Base-by-base conservation (phyloP, 1,140 invertebrate genomes). In the Cotesia chilonis region DNA sequence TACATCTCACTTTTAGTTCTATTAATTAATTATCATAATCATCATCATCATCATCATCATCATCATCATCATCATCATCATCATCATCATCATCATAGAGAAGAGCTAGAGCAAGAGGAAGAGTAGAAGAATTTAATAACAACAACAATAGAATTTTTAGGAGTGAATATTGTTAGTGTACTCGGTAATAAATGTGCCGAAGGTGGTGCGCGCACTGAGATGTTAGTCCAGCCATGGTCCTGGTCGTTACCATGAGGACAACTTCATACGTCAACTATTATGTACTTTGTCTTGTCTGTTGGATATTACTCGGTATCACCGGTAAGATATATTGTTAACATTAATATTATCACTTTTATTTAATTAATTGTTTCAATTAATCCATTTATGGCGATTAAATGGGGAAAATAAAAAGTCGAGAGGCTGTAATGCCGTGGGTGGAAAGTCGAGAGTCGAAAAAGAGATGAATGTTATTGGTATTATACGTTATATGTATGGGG, bases 241-340 rank as follows among this genome's bases (percentile, higher is more conserved):
- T 80, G 73, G 75, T 81, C 79, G 80, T 82, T 83, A 84, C 77
- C 83, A 86, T 87, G 85, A 86, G 84, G 83, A 84, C 84, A 70
- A 80, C 83, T 82, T 83, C 85, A 73, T 86, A 83, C 80, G 81
- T 86, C 78, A 85, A 87, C 78, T 87, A 86, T 77, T 86, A 86
- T 81, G 80, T 87, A 73, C 81, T 87, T 75, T 86, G 84, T 80
- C 84, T 87, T 80, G 84, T 87, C 74, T 87, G 84, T 79, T 87
- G 85, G 85, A 81, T 86, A 70, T 80, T 87, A 63, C 80, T 87
- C 72, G 85, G 85, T 72, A 85, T 87, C 75, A 86, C 83, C 77
- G 85, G 85, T 87, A 85, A 86, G 85, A 47, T 47, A 28, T 47
- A 28, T 28, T 28, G 1, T 28, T 28, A n/a, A 52, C 51, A n/a